Evolutionary conservation across 2,797 vertebrate genomes (phyloP), one percentile per base, ranked within the genome.

Genomic region (Echeneis naucrates): DNA sequence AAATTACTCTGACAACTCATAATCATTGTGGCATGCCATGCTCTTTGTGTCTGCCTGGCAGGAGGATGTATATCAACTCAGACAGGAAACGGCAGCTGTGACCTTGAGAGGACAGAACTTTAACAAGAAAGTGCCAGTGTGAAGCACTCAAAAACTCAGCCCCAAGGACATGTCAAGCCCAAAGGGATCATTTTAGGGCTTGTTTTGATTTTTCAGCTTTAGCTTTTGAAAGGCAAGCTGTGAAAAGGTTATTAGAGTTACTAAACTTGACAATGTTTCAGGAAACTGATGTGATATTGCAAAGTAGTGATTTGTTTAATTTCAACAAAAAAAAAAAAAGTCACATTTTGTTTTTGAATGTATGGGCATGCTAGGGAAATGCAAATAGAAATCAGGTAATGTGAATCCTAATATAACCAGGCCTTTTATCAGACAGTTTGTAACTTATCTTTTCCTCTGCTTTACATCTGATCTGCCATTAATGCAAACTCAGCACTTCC

Each of bases 71-170:
- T 54, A 63, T 82, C 64, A 30, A 72, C 66, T 69, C 37, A 47
- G 72, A 77, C 78, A 80, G 89, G 89, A 93, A 91, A 67, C 77
- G 8, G 79, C 86, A 91, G 83, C 83, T 81, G 82, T 87, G 85
- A 90, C 85, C 86, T 92, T 87, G 76, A 79, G 24, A 84, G 77
- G 69, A 77, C 57, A 78, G 66, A 60, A 71, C 58, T 88, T 85
- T 86, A 72, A 85, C 84, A 81, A 72, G 66, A 67, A 74, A 32
- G 55, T 73, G 45, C 74, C 84, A 67, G 75, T 72, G 57, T 74
- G 67, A 80, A 37, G 21, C 75, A 19, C 55, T 77, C n/a, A n/a
- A 40, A 74, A 68, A 72, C 68, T 59, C 53, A 67, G 48, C 72
- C 23, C 7, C 60, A 53, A 75, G 76, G 68, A 48, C 68, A 26